Base-by-base conservation (phyloP, 2,113 vertebrate genomes). In the Eurypyga helias region DNA sequence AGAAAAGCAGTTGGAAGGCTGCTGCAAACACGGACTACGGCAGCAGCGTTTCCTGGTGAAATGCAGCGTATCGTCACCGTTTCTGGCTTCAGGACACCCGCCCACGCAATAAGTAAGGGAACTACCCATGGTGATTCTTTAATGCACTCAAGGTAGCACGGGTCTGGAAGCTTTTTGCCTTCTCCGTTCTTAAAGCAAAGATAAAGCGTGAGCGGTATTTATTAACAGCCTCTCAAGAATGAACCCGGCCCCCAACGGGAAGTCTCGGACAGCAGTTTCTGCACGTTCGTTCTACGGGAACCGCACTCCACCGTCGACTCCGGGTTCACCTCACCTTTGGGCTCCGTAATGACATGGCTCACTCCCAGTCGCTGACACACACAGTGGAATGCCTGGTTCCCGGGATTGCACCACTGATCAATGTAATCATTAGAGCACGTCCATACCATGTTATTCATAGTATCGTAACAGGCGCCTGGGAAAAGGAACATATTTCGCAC, bases 351-450 rank as follows among this genome's bases (percentile, higher is more conserved):
- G 95, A 99, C n/a, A 58, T 99, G 99, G 97, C 99, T 99, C 87
- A 99, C 99, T 49, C 99, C 99, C 38, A 99, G 98, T 62, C 99
- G 98, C 97, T 99, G 99, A 97, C 99, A 99, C 92, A 99, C 99
- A n/a, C 99, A 99, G 93, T 99, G 99, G 98, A 99, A 99, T 60
- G 99, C 99, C 93, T 99, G 99, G 96, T 99, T 99, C 65, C 99
- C 99, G 19, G 99, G 99, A 75, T 99, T 99, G 94, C 99, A 99
- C 99, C 99, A 99, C 94, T 99, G 99, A 96, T 99, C 99, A 24
- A 99, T 99, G 67, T 99, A 99, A 97, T 99, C 99, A 86, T 99
- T 99, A 5, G 99, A 99, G 97, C 99, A 99, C 0, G 99, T 99
- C 99, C 99, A 99, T 58, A 99, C 99, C 98, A 99, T 98, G 96